Evolutionary conservation across 2,888 invertebrate genomes (phyloP), one percentile per base, ranked within the genome.

Genomic region (Idaea dimidiata): DNA sequence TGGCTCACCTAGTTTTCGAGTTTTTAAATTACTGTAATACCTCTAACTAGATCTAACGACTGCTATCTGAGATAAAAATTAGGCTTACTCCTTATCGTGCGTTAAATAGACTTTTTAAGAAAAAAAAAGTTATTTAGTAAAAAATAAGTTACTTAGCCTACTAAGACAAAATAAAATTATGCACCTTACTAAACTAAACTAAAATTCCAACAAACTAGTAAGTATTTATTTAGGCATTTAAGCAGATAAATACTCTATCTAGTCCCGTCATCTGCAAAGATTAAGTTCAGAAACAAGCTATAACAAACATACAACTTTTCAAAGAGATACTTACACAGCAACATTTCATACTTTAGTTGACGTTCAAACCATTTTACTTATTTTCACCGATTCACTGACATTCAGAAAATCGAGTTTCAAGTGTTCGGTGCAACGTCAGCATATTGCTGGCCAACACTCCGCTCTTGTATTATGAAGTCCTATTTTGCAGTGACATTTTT

Each of bases 401-500:
- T 80, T 77, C 77, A 82, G 83, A 82, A 88, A 90, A 89, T 89
- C 82, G 84, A 87, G 81, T 88, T 86, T 75, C 80, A 79, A 86
- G 83, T 80, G 79, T 81, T 81, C 80, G 72, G 72, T 69, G 73
- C 74, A 74, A 76, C 81, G 87, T 88, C 89, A 87, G 89, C 89
- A 88, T 88, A 89, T 88, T 89, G 88, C 83, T 72, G 73, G 73
- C 77, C 84, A 80, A 81, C 84, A 83, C 81, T 80, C 82, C 81
- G 77, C 82, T 8, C 43, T 86, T 82, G 83, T 87, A 86, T 89
- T 88, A 89, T 89, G 84, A 89, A 88, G 82, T 89, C 79, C 84
- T 87, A 88, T 89, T 89, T 88, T 87, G 80, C 83, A 79, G 81
- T 87, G 89, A 89, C 89, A 88, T 88, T 90, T 89, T 86, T 86